A percentile compares a stretch with the other conserved stretches of the same genome.
Conservation (phyloP, 2,797 vertebrate genomes). For the Anguilla marmorata region DNA sequence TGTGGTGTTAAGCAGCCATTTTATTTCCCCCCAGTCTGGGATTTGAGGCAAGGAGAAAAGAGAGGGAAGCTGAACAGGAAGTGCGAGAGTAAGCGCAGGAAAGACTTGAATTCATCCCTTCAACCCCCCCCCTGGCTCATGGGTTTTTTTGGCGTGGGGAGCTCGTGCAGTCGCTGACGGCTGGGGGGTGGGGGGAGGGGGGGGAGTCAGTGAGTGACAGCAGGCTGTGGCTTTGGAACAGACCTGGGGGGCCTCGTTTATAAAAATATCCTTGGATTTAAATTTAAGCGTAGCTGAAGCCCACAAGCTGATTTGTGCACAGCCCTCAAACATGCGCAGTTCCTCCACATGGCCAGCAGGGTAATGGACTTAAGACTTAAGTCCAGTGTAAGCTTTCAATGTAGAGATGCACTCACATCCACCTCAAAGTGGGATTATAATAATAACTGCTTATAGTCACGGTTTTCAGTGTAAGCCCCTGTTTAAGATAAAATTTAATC, state of each 20-base stretch:
- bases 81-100: neutral
- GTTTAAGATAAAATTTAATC: neutral
- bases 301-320: too few species aligned
- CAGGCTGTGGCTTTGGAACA: neutral
- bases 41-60: neutral
- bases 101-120: neutral
- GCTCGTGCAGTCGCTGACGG: neutral
- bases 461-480: neutral
- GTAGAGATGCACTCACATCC: too few species aligned
- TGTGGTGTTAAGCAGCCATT: neutral
- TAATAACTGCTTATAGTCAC: too few species aligned
- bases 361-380: neutral
- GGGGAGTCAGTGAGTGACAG: neutral
- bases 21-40: neutral
- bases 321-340: neutral
- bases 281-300: too few species aligned
- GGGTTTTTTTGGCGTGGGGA: neutral
- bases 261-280: too few species aligned
- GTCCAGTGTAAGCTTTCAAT: too few species aligned
- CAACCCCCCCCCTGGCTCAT: neutral
- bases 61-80: neutral
- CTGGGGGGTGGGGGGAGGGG: too few species aligned
- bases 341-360: neutral
- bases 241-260: neutral
- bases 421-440: too few species aligned